Base-by-base conservation (phyloP, 1,140 invertebrate genomes). In the Drosophila kurseongensis region DNA sequence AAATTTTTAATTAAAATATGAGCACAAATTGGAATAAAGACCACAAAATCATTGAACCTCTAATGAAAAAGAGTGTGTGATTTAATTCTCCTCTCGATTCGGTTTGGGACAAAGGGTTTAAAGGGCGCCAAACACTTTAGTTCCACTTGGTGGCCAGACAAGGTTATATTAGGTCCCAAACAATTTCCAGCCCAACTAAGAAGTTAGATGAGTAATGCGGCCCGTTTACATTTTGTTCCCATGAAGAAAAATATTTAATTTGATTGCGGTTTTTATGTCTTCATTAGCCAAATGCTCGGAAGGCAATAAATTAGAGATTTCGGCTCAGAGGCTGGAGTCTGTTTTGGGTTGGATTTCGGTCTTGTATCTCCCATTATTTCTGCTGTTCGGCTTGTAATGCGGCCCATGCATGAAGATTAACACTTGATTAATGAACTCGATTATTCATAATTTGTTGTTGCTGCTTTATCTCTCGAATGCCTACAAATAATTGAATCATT, bases 191-290 rank as follows among this genome's bases (percentile, higher is more conserved):
- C 7, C 18, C 44, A 56, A 54, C 58, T 38, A 63, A 65, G 51
- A 38, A 51, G 47, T 51, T 38, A 14, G 67, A 81, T 86, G 75
- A 86, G 83, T 81, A 88, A 88, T 81, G 77, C 47, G 77, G 59
- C 18, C 60, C 71, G 62, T 47, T 88, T 83, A 82, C 75, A 88
- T 79, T 88, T 79, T 35, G 80, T 89, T 89, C 84, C 84, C 84
- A 89, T 89, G 84, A 89, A 89, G 60, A 82, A 83, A 89, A 89
- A 80, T 80, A 84, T 84, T 89, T 90, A 89, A 84, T 89, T 89
- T 89, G 84, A 89, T 89, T 89, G 84, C 84, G 84, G 84, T 89
- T 89, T 89, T 89, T 89, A 89, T 89, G 84, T 89, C 84, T 89
- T 89, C 84, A 89, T 89, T 89, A 89, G 84, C 84, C 75, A 89